Base-by-base conservation (phyloP, 1,140 invertebrate species). In the Oppia nitens region DNA sequence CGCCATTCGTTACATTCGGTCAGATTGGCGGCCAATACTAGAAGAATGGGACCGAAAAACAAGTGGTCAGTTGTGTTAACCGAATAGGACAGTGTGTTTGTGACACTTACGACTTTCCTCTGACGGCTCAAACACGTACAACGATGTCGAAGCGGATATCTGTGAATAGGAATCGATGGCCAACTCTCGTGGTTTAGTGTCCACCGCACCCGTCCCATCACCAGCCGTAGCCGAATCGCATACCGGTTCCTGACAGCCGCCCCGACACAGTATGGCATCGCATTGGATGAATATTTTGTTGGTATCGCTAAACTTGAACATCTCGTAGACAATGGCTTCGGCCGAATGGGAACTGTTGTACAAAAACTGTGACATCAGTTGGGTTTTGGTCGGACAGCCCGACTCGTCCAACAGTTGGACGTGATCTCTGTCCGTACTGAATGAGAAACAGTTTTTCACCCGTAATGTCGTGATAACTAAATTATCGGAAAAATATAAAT, bases 101-200 rank as follows among this genome's bases (percentile, higher is more conserved):
- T 24, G 11, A 32, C 49, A 50, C 53, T 63, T 54, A 63, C 63
- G 23, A 26, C 61, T 59, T 9, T 62, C 61, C 23, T 87, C 81
- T 60, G 83, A 85, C 53, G 87, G 87, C 68, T 88, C 81, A 0
- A 90, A 72, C 9, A 90, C 85, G 68, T 83, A 88, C 26, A 88
- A 83, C 40, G 84, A 85, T 0, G 86, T 86, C 45, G 83, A 83
- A 3, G 85, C 85, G 61, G 87, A 79, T 49, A 87, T 77, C 20
- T 66, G 64, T 45, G 59, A 59, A 27, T 63, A 58, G 3, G 2
- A 45, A 52, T 57, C 56, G 40, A 57, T 24, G n/a, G 64, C 62
- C 28, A 52, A 52, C 23, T 61, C 54, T 23, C 49, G 4, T 2
- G 20, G 17, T 3, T 57, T 57, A 40, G 17, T 40, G n/a, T n/a